Evolutionary conservation across 2,888 invertebrate genomes (phyloP).

Genomic region (Lithosia quadra): DNA sequence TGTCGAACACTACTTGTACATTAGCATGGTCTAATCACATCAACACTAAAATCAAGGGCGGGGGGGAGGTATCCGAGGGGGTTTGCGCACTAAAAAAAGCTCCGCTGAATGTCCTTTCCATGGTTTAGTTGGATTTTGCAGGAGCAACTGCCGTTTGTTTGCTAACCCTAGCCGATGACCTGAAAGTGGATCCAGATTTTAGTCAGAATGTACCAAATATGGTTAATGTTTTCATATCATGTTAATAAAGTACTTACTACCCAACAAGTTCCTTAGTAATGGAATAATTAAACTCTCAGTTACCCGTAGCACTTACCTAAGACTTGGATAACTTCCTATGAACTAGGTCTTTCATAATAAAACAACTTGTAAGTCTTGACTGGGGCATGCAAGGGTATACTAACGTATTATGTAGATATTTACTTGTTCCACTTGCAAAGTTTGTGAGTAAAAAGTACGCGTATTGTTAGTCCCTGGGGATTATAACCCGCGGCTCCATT

Average conservation of each 20-base stretch:
- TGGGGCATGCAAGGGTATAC: background rate
- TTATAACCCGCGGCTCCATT: conserved; percentile 1
- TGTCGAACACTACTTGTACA: background rate
- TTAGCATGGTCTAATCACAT: background rate
- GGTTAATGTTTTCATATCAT: background rate
- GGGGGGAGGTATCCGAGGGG: too few species aligned
- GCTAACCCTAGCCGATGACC: too few species aligned
- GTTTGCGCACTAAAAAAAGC: too few species aligned
- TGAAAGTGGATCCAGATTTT: background rate
- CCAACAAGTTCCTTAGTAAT: conserved; percentile 23
- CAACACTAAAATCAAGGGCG: background rate
- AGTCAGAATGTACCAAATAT: background rate
- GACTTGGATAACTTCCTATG: conserved; percentile 11
- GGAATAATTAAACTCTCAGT: conserved; percentile 33
- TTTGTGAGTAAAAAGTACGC: conserved; percentile 13
- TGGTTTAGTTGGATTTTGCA: too few species aligned
- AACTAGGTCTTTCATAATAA: conserved; percentile 13
- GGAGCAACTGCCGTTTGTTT: too few species aligned
- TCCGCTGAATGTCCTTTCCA: too few species aligned
- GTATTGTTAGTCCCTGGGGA: conserved; percentile 1
- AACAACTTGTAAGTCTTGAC: conserved; percentile 21
- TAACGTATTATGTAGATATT: conserved; percentile 10
- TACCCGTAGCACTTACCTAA: conserved; percentile 6
- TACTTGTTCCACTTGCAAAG: conserved; percentile 7
- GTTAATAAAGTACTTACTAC: conserved; percentile 6